Evolutionary conservation across 2,888 invertebrate genomes (phyloP).

Genomic region (Noctua pronuba): DNA sequence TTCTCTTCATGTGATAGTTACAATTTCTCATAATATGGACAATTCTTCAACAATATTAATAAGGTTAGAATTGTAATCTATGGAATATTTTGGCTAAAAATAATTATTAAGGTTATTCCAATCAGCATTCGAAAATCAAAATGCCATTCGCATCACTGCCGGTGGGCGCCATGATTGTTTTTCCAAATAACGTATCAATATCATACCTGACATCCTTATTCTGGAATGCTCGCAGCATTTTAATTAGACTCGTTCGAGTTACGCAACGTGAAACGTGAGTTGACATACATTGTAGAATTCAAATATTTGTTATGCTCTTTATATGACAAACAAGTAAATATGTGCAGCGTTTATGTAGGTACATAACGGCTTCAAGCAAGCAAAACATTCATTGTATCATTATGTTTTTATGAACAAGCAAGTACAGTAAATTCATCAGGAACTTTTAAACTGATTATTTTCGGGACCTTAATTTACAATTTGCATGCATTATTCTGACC

Average conservation of each 20-base stretch:
- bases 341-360: conserved; percentile 9
- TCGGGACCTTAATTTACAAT: neutral
- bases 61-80: neutral
- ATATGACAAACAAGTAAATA: conserved; percentile 32
- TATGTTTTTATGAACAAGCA: neutral
- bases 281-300: conserved; percentile 42
- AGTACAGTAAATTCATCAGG: neutral
- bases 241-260: conserved; percentile 56
- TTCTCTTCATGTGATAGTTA: neutral
- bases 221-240: conserved; percentile 60
- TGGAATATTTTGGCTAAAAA: conserved; percentile 3
- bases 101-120: conserved; percentile 9
- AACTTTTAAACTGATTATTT: neutral
- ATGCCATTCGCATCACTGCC: conserved; percentile 47
- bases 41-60: neutral
- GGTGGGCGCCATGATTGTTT: conserved; percentile 54
- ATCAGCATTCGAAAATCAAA: conserved; percentile 42
- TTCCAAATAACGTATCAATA: conserved; percentile 59
- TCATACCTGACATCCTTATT: conserved; percentile 65
- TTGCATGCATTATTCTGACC: neutral
- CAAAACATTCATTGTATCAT: neutral
- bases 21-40: neutral
- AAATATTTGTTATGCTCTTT: conserved; percentile 47
- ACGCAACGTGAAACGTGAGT: conserved; percentile 49
- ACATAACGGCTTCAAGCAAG: conserved; percentile 8